Conservation (phyloP, 92 coral and sea anemone species). For the Galaxea fascicularis region DNA sequence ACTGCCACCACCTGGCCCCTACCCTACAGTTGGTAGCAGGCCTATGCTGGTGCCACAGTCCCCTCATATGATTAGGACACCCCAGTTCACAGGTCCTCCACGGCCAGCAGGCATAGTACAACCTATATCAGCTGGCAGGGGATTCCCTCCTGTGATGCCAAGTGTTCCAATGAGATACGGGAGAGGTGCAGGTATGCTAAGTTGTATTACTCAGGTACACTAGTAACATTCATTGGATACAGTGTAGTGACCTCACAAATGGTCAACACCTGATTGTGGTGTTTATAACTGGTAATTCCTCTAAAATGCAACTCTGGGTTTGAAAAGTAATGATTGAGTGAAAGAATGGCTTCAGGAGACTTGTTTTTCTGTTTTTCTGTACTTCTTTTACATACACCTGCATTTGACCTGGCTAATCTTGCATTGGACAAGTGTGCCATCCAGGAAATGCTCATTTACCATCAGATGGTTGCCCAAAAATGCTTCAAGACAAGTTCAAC, state of each 20-base stretch:
- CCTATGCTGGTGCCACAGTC: slow-evolving; percentile 24
- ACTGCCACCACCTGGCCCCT: slow-evolving; percentile 10
- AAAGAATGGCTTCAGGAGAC: too few relatives aligned
- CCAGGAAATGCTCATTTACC: neutral
- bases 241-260: too few relatives aligned
- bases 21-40: slow-evolving; percentile 5
- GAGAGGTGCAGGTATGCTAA: slow-evolving; percentile 26
- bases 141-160: slow-evolving; percentile 17
- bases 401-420: neutral
- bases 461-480: neutral
- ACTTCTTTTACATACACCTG: too few relatives aligned
- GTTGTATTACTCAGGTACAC: too few relatives aligned
- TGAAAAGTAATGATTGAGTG: too few relatives aligned
- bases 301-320: too few relatives aligned
- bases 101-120: slow-evolving; percentile 42
- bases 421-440: neutral
- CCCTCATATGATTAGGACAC: slow-evolving; percentile 29
- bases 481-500: too few relatives aligned
- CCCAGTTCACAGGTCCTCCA: slow-evolving; percentile 44
- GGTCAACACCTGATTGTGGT: too few relatives aligned
- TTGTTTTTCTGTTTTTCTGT: too few relatives aligned
- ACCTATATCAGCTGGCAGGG: slow-evolving; percentile 12
- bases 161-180: slow-evolving; percentile 51
- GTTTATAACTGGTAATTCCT: too few relatives aligned
- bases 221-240: too few relatives aligned